Percentiles rank a stretch among this genome's conserved stretches.
Evolutionary conservation across 2,888 invertebrate species (phyloP).

Genomic region (Deilephila elpenor): DNA sequence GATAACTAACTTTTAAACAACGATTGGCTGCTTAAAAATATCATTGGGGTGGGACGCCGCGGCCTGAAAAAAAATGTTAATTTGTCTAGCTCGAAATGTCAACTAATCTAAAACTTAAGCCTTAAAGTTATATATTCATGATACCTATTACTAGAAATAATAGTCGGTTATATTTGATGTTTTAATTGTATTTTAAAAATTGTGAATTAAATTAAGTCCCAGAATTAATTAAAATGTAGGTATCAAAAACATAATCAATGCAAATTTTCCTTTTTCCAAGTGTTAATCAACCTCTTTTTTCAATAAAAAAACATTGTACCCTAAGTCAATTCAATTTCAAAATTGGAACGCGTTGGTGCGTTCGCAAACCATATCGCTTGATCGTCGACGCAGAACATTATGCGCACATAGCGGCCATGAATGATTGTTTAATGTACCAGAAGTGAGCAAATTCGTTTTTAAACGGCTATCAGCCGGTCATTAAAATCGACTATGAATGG

Average conservation of each 20-base stretch:
- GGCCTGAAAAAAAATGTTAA: no score
- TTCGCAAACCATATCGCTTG: constrained; percentile 50
- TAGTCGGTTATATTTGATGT: no score
- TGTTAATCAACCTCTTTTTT: background rate
- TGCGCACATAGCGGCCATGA: constrained; percentile 50
- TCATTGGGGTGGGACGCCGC: no score
- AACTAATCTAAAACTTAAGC: no score
- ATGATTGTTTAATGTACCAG: constrained; percentile 83
- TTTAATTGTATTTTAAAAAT: no score
- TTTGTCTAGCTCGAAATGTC: no score
- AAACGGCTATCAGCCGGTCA: constrained; percentile 85
- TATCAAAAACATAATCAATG: background rate
- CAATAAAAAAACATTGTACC: background rate
- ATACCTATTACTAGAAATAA: no score
- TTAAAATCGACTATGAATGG: constrained; percentile 76
- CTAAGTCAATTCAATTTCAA: constrained; percentile 32
- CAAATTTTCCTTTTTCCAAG: background rate
- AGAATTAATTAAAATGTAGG: no score
- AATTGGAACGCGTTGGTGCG: constrained; percentile 44
- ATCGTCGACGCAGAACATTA: constrained; percentile 41
- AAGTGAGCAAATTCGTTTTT: constrained; percentile 86
- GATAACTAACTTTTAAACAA: no score
- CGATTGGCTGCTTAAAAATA: no score
- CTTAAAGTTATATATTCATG: no score
- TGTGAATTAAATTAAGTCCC: no score